Evolutionary conservation across 2,797 vertebrate genomes (phyloP), one percentile per base, ranked within the genome.

Genomic region (Coendou prehensilis): DNA sequence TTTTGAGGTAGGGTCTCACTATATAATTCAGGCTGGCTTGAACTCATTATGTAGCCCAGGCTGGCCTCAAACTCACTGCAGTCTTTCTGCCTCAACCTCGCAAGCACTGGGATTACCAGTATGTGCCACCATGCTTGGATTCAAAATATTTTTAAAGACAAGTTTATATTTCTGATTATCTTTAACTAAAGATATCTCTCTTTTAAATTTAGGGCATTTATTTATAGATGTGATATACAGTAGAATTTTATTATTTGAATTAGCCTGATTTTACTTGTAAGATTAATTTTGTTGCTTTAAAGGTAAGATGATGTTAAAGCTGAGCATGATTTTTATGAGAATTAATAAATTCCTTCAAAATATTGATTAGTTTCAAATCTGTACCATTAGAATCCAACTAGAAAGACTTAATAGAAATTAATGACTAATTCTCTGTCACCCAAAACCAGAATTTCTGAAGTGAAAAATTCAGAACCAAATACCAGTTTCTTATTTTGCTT

Each of bases 271-370:
- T 87, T 63, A 86, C 69, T 28, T 78, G 5, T 54, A 80, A 82
- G 81, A 11, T 78, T 87, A 23, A 50, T 73, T 73, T 75, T 15
- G 57, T 88, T 93, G 20, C 20, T 75, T 82, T 93, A 88, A 95
- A 89, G 64, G 4, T 81, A 90, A 90, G 3, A 15, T 78, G n/a
- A 45, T 71, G n/a, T 95, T 92, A 96, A 92, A 96, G n/a, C 9
- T 47, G 10, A 89, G 41, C 22, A 45, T 52, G 63, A 23, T 20
- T 87, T 76, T 91, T 45, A 81, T 91, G 7, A 93, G 84, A 82
- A 95, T n/a, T 73, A 41, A 64, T 76, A 14, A 5, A 64, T 76
- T 84, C 89, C 2, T 82, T 92, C 33, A 6, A 93, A 95, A 80
- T 88, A 50, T 63, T 91, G 3, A 82, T 78, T 73, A 67, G 6